phyloP scores from a whole-genome alignment of 2,113 vertebrate genomes.

The Astur gentilis region DNA sequence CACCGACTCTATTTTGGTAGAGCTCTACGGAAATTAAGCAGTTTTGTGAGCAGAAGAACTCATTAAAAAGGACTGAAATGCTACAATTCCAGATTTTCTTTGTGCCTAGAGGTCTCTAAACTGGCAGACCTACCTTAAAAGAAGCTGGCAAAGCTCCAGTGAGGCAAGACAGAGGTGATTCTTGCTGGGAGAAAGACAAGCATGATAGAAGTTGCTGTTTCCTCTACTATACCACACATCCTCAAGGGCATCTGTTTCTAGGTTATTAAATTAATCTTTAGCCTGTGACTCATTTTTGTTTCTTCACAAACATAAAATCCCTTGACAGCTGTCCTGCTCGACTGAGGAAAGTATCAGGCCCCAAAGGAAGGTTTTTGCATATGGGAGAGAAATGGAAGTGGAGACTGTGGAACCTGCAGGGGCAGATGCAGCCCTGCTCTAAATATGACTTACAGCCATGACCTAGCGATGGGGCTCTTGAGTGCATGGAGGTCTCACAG shows the following conservation, averaged over 20 bases:
- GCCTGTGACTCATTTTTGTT: slow-evolving; percentile 51
- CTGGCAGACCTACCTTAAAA: background rate
- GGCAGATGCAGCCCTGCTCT: background rate
- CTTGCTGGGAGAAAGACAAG: slow-evolving; percentile 4
- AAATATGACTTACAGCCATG: background rate
- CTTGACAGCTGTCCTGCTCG: background rate
- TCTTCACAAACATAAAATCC: slow-evolving; percentile 35
- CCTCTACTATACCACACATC: slow-evolving; percentile 22
- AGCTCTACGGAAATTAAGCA: background rate
- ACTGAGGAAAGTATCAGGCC: background rate
- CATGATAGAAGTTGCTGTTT: slow-evolving; percentile 9
- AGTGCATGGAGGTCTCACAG: background rate
- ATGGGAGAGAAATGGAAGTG: background rate
- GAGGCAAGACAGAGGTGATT: slow-evolving; percentile 25
- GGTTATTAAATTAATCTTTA: slow-evolving; percentile 57
- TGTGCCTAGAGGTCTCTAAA: background rate
- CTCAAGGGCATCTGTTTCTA: slow-evolving; percentile 56
- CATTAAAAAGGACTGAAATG: background rate
- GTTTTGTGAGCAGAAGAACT: background rate
- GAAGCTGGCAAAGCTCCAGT: background rate
- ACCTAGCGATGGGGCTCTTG: background rate
- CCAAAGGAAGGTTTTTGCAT: background rate
- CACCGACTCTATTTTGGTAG: background rate
- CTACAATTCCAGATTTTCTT: background rate
- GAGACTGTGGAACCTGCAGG: background rate